These are phyloP conservation scores for Brachyrhaphis roseni DNA, from an alignment of 2,797 vertebrate genomes.

Conservation along the genomic window DNA sequence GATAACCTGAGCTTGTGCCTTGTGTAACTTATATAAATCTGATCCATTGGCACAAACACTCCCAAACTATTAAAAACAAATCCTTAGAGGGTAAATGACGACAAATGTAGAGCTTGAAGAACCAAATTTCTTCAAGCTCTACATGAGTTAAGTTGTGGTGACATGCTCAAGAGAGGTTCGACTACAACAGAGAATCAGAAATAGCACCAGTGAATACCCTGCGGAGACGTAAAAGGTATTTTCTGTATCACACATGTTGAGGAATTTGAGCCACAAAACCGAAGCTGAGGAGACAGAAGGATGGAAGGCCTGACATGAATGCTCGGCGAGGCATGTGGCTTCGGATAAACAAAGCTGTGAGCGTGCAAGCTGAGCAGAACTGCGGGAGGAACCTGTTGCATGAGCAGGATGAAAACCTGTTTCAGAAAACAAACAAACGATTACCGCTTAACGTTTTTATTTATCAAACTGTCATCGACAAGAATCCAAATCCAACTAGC, in stretches of 20 bases:
- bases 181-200: conserved; percentile 53
- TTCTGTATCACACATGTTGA: conserved; percentile 21
- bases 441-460: neutral
- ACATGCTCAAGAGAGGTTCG: conserved; percentile 49
- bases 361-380: neutral
- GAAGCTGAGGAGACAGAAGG: conserved; percentile 30
- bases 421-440: neutral
- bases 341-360: conserved; percentile 16
- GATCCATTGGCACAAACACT: conserved; percentile 45
- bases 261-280: conserved; percentile 10
- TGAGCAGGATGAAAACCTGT: neutral
- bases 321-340: conserved; percentile 18
- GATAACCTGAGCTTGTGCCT: conserved; percentile 11
- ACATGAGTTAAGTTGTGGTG: conserved; percentile 58
- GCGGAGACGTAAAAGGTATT: conserved; percentile 45
- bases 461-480: neutral
- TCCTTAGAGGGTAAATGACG: neutral
- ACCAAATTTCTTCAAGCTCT: conserved; percentile 22
- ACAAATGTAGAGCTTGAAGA: neutral
- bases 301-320: conserved; percentile 38
- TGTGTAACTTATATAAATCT: conserved; percentile 22
- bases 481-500: neutral
- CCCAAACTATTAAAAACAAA: conserved; percentile 24
- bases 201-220: conserved; percentile 58
- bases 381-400: neutral